Conservation (phyloP, 2,888 invertebrate species). For the Synergus umbraculus region DNA sequence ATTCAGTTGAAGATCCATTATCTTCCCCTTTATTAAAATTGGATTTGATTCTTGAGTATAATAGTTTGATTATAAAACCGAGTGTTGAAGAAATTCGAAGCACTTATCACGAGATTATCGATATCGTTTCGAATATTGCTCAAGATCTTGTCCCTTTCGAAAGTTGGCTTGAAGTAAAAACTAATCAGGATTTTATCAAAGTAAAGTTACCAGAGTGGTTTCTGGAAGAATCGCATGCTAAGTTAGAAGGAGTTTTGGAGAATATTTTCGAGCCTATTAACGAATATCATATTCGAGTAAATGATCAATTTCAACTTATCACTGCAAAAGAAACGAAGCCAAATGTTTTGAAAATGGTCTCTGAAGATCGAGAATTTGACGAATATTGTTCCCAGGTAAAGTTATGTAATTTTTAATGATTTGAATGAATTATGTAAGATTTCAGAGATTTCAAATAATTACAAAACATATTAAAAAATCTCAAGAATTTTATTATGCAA, state of each 20-base stretch:
- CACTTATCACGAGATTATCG: conserved; percentile 81
- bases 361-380: conserved; percentile 58
- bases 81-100: conserved; percentile 80
- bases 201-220: conserved; percentile 81
- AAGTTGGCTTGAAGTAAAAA: conserved; percentile 76
- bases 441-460: too few relatives aligned
- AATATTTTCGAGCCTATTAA: conserved; percentile 60
- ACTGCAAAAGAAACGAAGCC: conserved; percentile 55
- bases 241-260: conserved; percentile 60
- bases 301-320: conserved; percentile 62
- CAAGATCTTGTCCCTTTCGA: conserved; percentile 82
- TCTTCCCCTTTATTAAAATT: conserved; percentile 83
- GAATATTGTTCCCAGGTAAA: conserved; percentile 54
- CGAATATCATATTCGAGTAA: conserved; percentile 57
- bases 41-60: conserved; percentile 79
- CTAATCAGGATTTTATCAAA: conserved; percentile 76
- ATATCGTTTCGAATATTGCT: conserved; percentile 80
- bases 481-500: too few relatives aligned
- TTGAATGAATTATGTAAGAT: too few relatives aligned
- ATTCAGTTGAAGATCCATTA: conserved; percentile 78
- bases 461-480: too few relatives aligned
- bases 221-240: conserved; percentile 63
- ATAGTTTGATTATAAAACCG: conserved; percentile 79
- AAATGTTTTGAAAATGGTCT: conserved; percentile 49
- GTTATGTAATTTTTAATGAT: too few relatives aligned